Base-by-base conservation (phyloP, 2,797 vertebrate genomes). In the Distichodus sexfasciatus region DNA sequence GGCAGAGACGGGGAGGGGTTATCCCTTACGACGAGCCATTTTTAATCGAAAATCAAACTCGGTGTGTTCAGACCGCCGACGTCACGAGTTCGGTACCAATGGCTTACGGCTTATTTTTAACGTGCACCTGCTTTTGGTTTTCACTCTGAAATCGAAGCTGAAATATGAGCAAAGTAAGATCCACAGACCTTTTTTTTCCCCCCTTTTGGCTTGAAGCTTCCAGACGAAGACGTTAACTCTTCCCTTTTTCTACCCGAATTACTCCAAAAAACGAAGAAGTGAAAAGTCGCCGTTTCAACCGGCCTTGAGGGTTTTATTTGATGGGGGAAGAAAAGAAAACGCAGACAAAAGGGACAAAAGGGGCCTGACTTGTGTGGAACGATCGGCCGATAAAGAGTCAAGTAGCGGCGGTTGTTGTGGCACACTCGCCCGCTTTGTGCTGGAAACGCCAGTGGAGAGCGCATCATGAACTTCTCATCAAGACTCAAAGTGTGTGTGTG, bases 401-500 rank as follows among this genome's bases (percentile, higher is more conserved):
- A 63, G 71, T 72, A 66, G 53, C 12, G 33, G n/a, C 63, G 58
- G 74, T 66, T 67, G 50, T 60, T 55, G 61, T 41, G 28, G 24
- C 68, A 60, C 44, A 35, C 53, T 50, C 28, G 36, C 60, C 38
- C 60, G 38, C 67, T 76, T 66, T 73, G 66, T 71, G 66, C 62
- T 64, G 7, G 12, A 55, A 64, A 61, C 60, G 43, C 43, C 57
- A 68, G 68, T 54, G 57, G 46, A 74, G 72, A 75, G 76, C 48
- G 17, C 77, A 79, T 85, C 79, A 74, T 74, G 63, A 85, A 85
- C 85, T 85, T 90, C 83, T 88, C 83, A 88, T 88, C 85, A 83
- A 81, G 71, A 54, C 58, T 83, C 81, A 83, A 83, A 83, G 76
- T 76, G 43, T 67, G 64, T 65, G 46, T 72, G 58, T 53, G 44